Percentiles rank a stretch among this genome's conserved stretches.
Evolutionary conservation across 2,888 invertebrate genomes (phyloP).

Genomic region (Arenicola marina): DNA sequence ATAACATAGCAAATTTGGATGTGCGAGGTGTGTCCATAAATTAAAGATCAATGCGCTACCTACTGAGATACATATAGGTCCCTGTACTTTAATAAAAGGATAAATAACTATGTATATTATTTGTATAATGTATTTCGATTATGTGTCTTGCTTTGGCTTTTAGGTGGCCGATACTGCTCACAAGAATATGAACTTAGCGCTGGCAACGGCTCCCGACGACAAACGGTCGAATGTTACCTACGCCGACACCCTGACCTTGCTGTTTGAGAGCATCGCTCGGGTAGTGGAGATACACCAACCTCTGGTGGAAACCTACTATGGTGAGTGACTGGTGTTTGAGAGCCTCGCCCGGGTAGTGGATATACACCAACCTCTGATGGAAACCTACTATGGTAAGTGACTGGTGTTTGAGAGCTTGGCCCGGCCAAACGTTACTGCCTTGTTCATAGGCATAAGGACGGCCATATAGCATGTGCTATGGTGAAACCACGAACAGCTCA

Average conservation of each 20-base stretch:
- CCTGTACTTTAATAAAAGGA: not conserved
- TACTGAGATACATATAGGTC: too few relatives aligned
- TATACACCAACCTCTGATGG: conserved; percentile 85
- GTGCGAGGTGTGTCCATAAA: too few relatives aligned
- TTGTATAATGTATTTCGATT: too few relatives aligned
- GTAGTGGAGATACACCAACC: conserved; percentile 87
- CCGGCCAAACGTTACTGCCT: too few relatives aligned
- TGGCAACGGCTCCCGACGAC: conserved; percentile 66
- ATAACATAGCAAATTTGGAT: too few relatives aligned
- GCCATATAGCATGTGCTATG: too few relatives aligned
- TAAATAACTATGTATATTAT: not conserved
- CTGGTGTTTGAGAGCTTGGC: conserved; percentile 86
- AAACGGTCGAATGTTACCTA: conserved; percentile 78
- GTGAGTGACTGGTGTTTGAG: conserved; percentile 79
- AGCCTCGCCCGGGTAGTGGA: conserved; percentile 82
- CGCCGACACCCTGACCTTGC: conserved; percentile 81
- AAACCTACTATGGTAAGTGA: conserved; percentile 82
- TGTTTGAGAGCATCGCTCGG: conserved; percentile 84
- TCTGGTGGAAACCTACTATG: conserved; percentile 86
- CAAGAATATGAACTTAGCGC: conserved; percentile 71
- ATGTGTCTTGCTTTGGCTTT: not conserved
- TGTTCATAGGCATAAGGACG: too few relatives aligned
- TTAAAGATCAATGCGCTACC: too few relatives aligned
- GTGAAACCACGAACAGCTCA: too few relatives aligned
- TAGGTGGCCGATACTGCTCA: conserved; percentile 69